Evolutionary conservation across 2,888 invertebrate species (phyloP).

Genomic region (Drosophila mulleri): DNA sequence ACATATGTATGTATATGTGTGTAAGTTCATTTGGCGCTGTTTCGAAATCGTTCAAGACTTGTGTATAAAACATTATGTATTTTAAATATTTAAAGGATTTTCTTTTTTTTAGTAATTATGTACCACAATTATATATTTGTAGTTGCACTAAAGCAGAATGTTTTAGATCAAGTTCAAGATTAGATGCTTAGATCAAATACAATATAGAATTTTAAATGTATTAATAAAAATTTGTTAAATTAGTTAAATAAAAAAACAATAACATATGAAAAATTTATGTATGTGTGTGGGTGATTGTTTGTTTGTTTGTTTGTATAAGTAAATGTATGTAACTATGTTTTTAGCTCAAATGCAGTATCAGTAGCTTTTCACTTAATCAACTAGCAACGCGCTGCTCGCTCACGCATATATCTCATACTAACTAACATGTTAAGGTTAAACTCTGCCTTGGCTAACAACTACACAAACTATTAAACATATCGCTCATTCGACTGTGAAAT

Average conservation of each 20-base stretch:
- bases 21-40: conserved; percentile 78
- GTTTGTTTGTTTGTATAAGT: conserved; percentile 16
- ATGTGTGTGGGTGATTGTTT: conserved; percentile 21
- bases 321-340: conserved; percentile 43
- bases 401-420: conserved; percentile 62
- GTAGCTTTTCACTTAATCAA: conserved; percentile 63
- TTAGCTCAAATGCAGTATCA: conserved; percentile 71
- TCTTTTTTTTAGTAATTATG: conserved; percentile 23
- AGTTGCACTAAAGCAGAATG: conserved; percentile 56
- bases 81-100: conserved; percentile 45
- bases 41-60: conserved; percentile 66
- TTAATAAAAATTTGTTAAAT: conserved; percentile 46
- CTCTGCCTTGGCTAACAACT: conserved; percentile 61
- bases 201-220: conserved; percentile 10
- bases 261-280: conserved; percentile 50
- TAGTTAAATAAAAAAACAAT: conserved; percentile 47
- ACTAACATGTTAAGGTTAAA: conserved; percentile 55
- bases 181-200: conserved; percentile 9
- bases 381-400: conserved; percentile 45
- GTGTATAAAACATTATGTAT: conserved; percentile 55
- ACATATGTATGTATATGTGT: background rate
- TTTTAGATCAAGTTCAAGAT: conserved; percentile 33
- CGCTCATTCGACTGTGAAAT: conserved; percentile 44
- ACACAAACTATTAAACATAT: conserved; percentile 44
- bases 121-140: conserved; percentile 38